A percentile compares a stretch with the other conserved stretches of the same genome.
phyloP scores from a whole-genome alignment of 92 coral and sea anemone species.

The Paramuricea clavata region DNA sequence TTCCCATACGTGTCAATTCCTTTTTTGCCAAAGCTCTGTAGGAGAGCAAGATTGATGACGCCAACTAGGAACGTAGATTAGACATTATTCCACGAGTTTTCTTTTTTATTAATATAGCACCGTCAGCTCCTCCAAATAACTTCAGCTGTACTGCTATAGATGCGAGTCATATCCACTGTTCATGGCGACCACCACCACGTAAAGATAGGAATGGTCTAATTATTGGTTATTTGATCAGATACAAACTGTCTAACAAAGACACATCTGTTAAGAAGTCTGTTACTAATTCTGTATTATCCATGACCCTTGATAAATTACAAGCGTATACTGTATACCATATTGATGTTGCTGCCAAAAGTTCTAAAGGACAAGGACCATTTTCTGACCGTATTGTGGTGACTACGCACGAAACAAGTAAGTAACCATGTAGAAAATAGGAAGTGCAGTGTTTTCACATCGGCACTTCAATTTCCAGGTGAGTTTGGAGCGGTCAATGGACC shows the following conservation, averaged over 20 bases:
- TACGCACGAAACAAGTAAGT: slow-evolving; percentile 91
- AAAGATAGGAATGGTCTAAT: slow-evolving; percentile 87
- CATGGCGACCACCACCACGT: slow-evolving; percentile 88
- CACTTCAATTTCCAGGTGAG: too few species aligned
- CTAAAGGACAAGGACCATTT: slow-evolving; percentile 80
- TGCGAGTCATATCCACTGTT: slow-evolving; percentile 78
- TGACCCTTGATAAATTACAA: slow-evolving; percentile 75
- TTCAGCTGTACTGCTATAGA: slow-evolving; percentile 74
- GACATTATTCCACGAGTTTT: background rate
- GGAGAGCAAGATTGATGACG: too few species aligned
- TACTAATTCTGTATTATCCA: slow-evolving; percentile 74
- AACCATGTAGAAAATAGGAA: background rate
- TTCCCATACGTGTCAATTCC: too few species aligned
- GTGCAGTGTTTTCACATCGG: background rate
- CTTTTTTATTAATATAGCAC: slow-evolving; percentile 59
- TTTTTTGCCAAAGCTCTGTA: too few species aligned
- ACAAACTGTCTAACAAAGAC: slow-evolving; percentile 38
- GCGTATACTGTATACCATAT: slow-evolving; percentile 85
- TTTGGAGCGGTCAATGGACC: background rate
- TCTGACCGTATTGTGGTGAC: slow-evolving; percentile 66
- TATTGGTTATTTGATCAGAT: slow-evolving; percentile 81
- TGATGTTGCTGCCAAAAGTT: slow-evolving; percentile 89
- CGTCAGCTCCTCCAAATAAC: slow-evolving; percentile 84
- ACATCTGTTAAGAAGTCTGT: slow-evolving; percentile 54
- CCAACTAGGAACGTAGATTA: too few species aligned